Conservation (phyloP, 37 sponge, comb jelly and placozoan genomes). For the Ianthella basta region DNA sequence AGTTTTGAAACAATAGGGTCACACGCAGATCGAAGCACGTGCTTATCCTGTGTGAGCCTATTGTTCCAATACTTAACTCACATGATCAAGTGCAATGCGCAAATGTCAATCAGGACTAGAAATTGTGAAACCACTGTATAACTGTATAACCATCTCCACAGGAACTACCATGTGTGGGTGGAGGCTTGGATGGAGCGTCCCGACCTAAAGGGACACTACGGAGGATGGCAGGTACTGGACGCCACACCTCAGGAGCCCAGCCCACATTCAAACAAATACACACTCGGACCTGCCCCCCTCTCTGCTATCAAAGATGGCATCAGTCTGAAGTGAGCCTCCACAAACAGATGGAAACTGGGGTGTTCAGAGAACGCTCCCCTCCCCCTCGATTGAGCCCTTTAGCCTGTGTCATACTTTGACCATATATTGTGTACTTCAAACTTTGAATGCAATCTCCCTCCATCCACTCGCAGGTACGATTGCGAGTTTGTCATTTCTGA, state of each 20-base stretch:
- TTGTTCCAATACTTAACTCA: too few species aligned
- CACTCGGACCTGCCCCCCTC: slow-evolving; percentile 73
- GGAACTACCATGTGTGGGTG: slow-evolving; percentile 85
- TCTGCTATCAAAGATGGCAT: slow-evolving; percentile 74
- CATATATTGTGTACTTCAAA: too few species aligned
- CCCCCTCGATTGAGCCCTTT: too few species aligned
- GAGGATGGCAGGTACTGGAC: slow-evolving; percentile 84
- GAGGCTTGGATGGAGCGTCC: slow-evolving; percentile 78
- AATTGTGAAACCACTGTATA: too few species aligned
- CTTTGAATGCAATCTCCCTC: neutral
- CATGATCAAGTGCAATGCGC: too few species aligned
- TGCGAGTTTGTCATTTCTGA: slow-evolving; percentile 80
- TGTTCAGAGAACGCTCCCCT: too few species aligned
- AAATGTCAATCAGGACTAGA: too few species aligned
- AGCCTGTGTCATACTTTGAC: too few species aligned
- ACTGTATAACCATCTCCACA: neutral
- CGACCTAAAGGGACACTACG: slow-evolving; percentile 55
- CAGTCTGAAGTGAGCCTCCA: neutral
- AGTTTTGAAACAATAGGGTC: too few species aligned
- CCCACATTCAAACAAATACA: slow-evolving; percentile 37
- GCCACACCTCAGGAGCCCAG: slow-evolving; percentile 77
- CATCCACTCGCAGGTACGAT: slow-evolving; percentile 51
- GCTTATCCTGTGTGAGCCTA: too few species aligned
- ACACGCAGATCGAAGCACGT: too few species aligned
- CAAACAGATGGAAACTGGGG: too few species aligned